These are phyloP conservation scores for Grammomys surdaster DNA, from an alignment of 2,113 vertebrate species.

Conservation along the genomic window DNA sequence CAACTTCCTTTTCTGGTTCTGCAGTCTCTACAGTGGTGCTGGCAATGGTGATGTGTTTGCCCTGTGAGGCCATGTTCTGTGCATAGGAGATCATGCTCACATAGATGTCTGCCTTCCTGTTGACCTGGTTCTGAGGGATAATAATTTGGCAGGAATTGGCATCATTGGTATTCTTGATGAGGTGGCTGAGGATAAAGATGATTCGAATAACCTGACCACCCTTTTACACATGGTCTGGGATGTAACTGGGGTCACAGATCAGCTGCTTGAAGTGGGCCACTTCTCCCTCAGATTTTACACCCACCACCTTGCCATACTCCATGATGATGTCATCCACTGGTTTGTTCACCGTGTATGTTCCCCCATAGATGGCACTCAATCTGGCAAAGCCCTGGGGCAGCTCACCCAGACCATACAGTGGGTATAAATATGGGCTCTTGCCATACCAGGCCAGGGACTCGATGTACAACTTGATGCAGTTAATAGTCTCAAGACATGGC, in stretches of 20 bases:
- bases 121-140: conserved; percentile 96
- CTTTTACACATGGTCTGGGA: conserved; percentile 91
- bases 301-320: conserved; percentile 92
- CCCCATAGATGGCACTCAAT: conserved; percentile 95
- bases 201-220: conserved; percentile 94
- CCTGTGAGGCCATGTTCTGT: conserved; percentile 95
- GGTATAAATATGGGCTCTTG: conserved; percentile 96
- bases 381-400: conserved; percentile 96
- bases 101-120: conserved; percentile 97
- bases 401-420: conserved; percentile 94
- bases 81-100: conserved; percentile 96
- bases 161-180: conserved; percentile 94
- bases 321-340: conserved; percentile 95
- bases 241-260: conserved; percentile 95
- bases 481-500: conserved; percentile 93
- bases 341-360: conserved; percentile 96
- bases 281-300: conserved; percentile 95
- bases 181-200: conserved; percentile 94
- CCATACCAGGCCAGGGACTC: conserved; percentile 96
- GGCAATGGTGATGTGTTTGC: conserved; percentile 95
- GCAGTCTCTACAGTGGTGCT: conserved; percentile 95
- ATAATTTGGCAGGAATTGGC: conserved; percentile 97
- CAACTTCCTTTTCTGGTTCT: conserved; percentile 92
- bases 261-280: conserved; percentile 95
- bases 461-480: conserved; percentile 95